Conservation (phyloP, 2,113 vertebrate genomes). For the Zosterops borbonicus region DNA sequence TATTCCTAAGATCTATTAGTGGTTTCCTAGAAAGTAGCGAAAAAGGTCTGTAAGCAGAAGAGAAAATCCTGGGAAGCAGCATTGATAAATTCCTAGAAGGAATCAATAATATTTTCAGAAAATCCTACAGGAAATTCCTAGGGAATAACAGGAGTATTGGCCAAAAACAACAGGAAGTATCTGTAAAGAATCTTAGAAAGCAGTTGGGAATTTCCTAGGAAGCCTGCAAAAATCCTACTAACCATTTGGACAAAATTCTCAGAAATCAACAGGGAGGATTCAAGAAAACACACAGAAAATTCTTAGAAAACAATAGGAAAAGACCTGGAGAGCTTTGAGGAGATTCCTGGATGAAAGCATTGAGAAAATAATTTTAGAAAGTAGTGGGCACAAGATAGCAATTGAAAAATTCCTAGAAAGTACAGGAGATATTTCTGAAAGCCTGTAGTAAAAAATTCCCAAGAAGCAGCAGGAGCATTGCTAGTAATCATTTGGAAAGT, state of each 20-base stretch:
- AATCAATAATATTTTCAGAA: neutral
- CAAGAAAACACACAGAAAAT: neutral
- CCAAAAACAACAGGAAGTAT: neutral
- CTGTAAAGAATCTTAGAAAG: neutral
- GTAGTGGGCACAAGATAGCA: neutral
- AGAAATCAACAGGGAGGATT: neutral
- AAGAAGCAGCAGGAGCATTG: neutral
- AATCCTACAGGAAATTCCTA: neutral
- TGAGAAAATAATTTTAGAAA: neutral
- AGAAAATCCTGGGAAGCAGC: neutral
- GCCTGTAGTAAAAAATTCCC: neutral
- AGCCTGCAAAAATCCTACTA: neutral
- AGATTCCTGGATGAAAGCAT: neutral
- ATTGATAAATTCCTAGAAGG: neutral
- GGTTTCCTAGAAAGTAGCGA: neutral
- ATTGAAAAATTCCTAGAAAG: neutral
- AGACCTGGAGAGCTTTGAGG: neutral
- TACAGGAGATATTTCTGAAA: neutral
- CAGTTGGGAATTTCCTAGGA: neutral
- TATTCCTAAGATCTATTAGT: neutral
- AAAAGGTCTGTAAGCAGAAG: neutral
- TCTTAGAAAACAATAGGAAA: neutral
- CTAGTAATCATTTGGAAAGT: neutral
- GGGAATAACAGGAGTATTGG: neutral
- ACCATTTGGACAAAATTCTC: neutral